Conservation (phyloP, 1,140 invertebrate genomes). For the Halictus rubicundus region DNA sequence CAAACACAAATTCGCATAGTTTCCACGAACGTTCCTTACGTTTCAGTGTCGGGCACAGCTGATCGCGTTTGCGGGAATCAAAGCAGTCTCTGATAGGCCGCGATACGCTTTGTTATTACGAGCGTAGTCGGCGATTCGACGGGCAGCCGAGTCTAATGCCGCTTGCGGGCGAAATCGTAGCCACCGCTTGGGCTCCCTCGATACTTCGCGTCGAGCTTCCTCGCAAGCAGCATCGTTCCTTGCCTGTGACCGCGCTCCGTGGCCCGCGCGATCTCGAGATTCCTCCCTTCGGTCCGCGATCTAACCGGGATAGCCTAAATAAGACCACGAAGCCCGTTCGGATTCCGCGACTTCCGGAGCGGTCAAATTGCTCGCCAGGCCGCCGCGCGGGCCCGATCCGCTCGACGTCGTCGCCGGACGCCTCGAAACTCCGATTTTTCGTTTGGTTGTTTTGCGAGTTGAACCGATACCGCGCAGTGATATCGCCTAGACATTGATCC, state of each 20-base stretch:
- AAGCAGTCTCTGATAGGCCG: slow-evolving; percentile 59
- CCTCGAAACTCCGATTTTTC: background rate
- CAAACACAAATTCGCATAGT: background rate
- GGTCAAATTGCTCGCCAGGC: slow-evolving; percentile 41
- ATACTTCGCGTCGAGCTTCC: slow-evolving; percentile 68
- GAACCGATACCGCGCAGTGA: background rate
- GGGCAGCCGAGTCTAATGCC: slow-evolving; percentile 55
- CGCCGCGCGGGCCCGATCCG: too few species aligned
- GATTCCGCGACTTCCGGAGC: slow-evolving; percentile 50
- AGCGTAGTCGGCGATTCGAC: slow-evolving; percentile 45
- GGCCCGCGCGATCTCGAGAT: slow-evolving; percentile 20
- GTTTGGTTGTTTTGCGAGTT: background rate
- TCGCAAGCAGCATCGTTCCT: slow-evolving; percentile 62
- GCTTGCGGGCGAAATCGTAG: slow-evolving; percentile 52
- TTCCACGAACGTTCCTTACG: background rate
- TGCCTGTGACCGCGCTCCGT: slow-evolving; percentile 17
- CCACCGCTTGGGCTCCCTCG: slow-evolving; percentile 37
- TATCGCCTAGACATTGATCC: background rate
- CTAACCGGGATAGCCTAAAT: background rate
- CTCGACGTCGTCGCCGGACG: too few species aligned
- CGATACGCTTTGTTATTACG: slow-evolving; percentile 66
- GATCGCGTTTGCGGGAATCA: slow-evolving; percentile 43
- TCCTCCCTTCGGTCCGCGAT: slow-evolving; percentile 5
- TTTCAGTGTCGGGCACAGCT: slow-evolving; percentile 36
- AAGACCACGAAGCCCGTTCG: slow-evolving; percentile 11